Conservation (phyloP, 2,888 invertebrate genomes). For the Megaustenia siamemsis region DNA sequence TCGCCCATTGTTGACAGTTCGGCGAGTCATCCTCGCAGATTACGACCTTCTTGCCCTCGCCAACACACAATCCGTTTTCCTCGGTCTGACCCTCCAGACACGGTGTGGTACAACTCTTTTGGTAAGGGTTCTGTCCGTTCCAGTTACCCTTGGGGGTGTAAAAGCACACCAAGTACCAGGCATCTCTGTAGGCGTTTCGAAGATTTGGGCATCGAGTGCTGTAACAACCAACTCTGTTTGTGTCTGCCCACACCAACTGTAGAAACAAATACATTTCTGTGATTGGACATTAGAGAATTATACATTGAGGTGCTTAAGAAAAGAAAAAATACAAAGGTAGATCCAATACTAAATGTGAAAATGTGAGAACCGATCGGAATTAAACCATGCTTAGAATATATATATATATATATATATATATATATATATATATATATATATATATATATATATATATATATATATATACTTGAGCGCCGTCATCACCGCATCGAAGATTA, state of each 20-base stretch:
- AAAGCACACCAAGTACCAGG: conserved; percentile 58
- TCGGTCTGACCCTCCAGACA: conserved; percentile 52
- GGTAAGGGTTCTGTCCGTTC: conserved; percentile 52
- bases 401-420: too few relatives aligned
- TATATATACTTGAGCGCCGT: too few relatives aligned
- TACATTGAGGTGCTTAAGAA: too few relatives aligned
- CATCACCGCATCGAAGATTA: too few relatives aligned
- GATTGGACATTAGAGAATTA: too few relatives aligned
- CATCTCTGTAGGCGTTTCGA: conserved; percentile 16
- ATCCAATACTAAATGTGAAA: too few relatives aligned
- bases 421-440: too few relatives aligned
- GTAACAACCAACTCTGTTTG: conserved; percentile 49
- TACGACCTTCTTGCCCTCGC: neutral
- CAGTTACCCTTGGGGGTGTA: conserved; percentile 58
- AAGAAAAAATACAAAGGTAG: too few relatives aligned
- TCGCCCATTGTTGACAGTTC: neutral
- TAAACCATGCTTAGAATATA: too few relatives aligned
- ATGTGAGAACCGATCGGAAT: too few relatives aligned
- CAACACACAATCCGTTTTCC: conserved; percentile 53
- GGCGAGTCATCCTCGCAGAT: neutral
- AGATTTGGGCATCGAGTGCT: conserved; percentile 38
- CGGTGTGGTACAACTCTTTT: conserved; percentile 11
- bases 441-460: too few relatives aligned
- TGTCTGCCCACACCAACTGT: conserved; percentile 56
- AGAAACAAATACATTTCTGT: neutral